Percentiles rank a stretch among this genome's conserved stretches.
Conservation (phyloP, 1,140 invertebrate species). For the Drosophila ambigua region DNA sequence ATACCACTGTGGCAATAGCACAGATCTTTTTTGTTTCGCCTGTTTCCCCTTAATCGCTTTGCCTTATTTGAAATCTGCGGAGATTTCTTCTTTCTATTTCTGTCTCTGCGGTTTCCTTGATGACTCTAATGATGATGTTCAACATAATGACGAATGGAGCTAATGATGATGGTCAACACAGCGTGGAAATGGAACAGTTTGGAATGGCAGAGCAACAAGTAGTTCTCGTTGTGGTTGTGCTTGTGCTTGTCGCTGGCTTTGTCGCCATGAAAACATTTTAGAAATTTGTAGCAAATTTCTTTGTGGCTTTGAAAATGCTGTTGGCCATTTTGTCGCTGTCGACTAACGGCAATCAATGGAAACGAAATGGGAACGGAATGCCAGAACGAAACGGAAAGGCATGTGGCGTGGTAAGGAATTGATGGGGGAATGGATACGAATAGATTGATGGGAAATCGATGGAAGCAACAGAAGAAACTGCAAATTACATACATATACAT, state of each 20-base stretch:
- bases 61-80: too few species aligned
- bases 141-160: constrained; percentile 5
- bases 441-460: background rate
- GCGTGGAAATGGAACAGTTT: constrained; percentile 53
- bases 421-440: background rate
- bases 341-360: constrained; percentile 37
- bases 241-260: constrained; percentile 26
- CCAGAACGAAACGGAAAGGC: constrained; percentile 33
- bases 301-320: constrained; percentile 59
- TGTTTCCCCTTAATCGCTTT: background rate
- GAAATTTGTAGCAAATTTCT: constrained; percentile 65
- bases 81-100: constrained; percentile 4
- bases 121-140: constrained; percentile 23
- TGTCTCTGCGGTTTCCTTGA: constrained; percentile 10
- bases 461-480: background rate
- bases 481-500: too few species aligned
- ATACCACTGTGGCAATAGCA: too few species aligned
- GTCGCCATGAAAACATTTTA: constrained; percentile 51
- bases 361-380: constrained; percentile 49
- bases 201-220: constrained; percentile 6
- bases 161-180: constrained; percentile 32
- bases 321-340: constrained; percentile 16
- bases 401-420: constrained; percentile 4
- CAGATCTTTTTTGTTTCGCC: too few species aligned
- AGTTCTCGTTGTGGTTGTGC: background rate